phyloP scores from a whole-genome alignment of 2,888 invertebrate species.

The Yponomeuta malinellus region DNA sequence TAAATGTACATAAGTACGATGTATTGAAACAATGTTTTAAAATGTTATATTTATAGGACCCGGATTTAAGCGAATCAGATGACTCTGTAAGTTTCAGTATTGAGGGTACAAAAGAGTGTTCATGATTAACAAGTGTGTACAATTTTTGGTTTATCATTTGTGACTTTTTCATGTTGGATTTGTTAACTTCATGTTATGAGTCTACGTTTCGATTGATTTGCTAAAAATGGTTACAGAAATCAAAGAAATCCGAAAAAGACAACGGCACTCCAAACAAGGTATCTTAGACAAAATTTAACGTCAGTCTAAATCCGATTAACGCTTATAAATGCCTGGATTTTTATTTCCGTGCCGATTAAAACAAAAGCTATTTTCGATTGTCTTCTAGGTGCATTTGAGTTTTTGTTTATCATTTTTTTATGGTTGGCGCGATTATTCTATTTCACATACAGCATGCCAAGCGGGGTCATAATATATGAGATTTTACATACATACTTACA shows the following conservation, averaged over 20 bases:
- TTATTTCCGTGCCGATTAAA: slow-evolving; percentile 8
- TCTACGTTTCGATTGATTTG: neutral
- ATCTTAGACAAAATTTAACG: slow-evolving; percentile 42
- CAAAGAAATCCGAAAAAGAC: slow-evolving; percentile 85
- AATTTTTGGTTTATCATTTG: neutral
- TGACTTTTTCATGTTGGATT: neutral
- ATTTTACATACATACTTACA: slow-evolving; percentile 15
- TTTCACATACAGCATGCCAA: slow-evolving; percentile 39
- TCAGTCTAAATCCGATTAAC: slow-evolving; percentile 29
- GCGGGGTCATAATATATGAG: slow-evolving; percentile 38
- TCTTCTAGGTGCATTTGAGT: neutral
- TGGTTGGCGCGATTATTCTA: slow-evolving; percentile 17
- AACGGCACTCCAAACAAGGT: slow-evolving; percentile 83
- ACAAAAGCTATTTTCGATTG: neutral
- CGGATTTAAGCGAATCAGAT: neutral
- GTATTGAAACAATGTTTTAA: neutral
- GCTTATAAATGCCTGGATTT: slow-evolving; percentile 27
- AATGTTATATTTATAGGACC: neutral
- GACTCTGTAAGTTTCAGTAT: neutral
- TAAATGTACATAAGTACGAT: neutral
- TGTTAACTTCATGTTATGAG: no score
- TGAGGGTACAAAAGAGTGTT: neutral
- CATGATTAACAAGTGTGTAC: neutral
- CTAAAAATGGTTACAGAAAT: slow-evolving; percentile 79
- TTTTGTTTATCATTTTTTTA: slow-evolving; percentile 17